phyloP scores from a whole-genome alignment of 35 echinoderm and acorn worm genomes.

The Apostichopus parvimensis region DNA sequence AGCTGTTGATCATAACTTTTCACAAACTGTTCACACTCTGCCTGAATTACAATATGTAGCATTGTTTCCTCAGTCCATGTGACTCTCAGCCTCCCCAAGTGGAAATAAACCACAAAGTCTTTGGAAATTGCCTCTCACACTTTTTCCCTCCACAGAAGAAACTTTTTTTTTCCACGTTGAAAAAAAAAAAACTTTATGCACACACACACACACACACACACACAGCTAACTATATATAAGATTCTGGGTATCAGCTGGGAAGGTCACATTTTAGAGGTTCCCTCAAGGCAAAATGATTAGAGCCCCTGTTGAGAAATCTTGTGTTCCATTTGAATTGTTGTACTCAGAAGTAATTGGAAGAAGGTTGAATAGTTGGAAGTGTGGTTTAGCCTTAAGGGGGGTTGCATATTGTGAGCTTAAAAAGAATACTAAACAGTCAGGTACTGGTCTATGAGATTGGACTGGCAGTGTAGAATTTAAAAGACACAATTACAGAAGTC shows the following conservation, averaged over 20 bases:
- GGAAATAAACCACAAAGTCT: constrained; percentile 29
- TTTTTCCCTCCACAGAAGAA: neutral
- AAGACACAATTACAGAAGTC: too few species aligned
- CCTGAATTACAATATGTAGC: constrained; percentile 11
- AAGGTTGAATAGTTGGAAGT: constrained; percentile 41
- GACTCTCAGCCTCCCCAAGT: constrained; percentile 6
- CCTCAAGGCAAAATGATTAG: neutral
- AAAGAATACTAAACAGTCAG: too few species aligned
- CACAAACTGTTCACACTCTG: constrained; percentile 25
- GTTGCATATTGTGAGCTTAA: too few species aligned
- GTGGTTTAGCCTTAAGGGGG: constrained; percentile 49
- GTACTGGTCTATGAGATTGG: too few species aligned
- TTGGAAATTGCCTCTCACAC: constrained; percentile 6
- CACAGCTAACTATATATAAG: too few species aligned
- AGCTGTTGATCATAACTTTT: constrained; percentile 49
- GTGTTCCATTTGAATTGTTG: constrained; percentile 38
- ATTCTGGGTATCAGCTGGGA: neutral
- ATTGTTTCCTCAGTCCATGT: constrained; percentile 29
- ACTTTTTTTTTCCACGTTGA: neutral
- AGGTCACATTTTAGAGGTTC: neutral
- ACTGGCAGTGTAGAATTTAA: too few species aligned
- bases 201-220: neutral
- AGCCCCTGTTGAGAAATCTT: constrained; percentile 30
- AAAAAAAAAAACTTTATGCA: neutral
- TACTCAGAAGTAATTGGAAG: constrained; percentile 38